phyloP scores from a whole-genome alignment of 2,888 invertebrate genomes.

The Myathropa florea region DNA sequence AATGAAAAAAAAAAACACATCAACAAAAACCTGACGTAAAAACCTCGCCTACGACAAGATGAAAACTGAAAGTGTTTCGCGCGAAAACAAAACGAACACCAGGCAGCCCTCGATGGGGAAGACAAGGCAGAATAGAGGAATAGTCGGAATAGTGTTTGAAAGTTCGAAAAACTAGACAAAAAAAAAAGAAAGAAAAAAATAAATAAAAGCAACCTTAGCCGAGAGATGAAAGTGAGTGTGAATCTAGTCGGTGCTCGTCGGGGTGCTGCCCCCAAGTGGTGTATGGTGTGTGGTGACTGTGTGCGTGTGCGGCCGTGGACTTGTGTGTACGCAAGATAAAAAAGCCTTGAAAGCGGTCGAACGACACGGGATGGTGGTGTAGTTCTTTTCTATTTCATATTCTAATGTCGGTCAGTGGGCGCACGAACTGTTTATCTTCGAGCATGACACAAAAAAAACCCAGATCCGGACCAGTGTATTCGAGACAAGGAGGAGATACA shows the following conservation, averaged over 20 bases:
- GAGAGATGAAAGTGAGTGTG: constrained; percentile 59
- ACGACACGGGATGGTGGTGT: constrained; percentile 2
- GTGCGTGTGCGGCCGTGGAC: constrained; percentile 17
- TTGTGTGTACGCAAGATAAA: constrained; percentile 10
- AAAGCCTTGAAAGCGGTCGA: constrained; percentile 63
- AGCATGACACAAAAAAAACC: constrained; percentile 2
- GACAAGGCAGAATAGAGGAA: constrained; percentile 22
- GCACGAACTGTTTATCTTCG: constrained; percentile 54
- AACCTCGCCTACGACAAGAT: constrained; percentile 37
- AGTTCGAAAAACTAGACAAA: constrained; percentile 33
- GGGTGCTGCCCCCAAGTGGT: neutral
- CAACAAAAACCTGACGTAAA: constrained; percentile 14
- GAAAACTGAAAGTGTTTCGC: constrained; percentile 54
- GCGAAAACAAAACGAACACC: constrained; percentile 17
- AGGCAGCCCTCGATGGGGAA: constrained; percentile 13
- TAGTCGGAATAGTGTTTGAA: constrained; percentile 38
- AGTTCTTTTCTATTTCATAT: constrained; percentile 49
- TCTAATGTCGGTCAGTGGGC: constrained; percentile 71
- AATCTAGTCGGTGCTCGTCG: constrained; percentile 23
- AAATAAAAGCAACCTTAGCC: neutral
- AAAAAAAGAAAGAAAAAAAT: neutral
- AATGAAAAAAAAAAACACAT: no score
- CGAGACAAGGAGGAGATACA: neutral
- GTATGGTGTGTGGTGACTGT: neutral
- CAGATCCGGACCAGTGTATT: constrained; percentile 8